Evolutionary conservation across 2,113 vertebrate genomes (phyloP).

Genomic region (Theristicus caerulescens): DNA sequence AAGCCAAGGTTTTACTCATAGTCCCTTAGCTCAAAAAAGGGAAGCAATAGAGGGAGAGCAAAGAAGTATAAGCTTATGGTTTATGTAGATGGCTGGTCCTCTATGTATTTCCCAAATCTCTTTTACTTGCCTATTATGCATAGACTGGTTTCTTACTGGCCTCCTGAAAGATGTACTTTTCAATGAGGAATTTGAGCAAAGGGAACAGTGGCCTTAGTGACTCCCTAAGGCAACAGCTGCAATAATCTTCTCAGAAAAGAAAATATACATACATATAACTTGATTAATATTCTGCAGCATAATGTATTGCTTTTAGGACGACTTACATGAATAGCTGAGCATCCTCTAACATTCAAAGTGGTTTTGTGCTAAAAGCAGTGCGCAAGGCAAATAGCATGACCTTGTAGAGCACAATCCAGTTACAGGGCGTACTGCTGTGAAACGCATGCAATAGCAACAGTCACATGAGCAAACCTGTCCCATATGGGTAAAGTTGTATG

Average conservation of each 20-base stretch:
- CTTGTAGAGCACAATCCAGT: background rate
- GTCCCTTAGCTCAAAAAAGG: background rate
- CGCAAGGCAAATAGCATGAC: background rate
- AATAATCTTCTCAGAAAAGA: constrained; percentile 1
- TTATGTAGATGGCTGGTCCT: background rate
- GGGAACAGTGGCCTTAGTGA: background rate
- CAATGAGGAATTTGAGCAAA: constrained; percentile 6
- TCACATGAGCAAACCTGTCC: background rate
- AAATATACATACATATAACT: background rate
- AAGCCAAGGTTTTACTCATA: background rate
- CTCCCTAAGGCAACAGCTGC: constrained; percentile 1
- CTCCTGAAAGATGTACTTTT: background rate
- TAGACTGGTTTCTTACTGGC: background rate
- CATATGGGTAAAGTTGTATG: background rate
- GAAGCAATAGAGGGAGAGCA: background rate
- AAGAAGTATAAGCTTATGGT: background rate
- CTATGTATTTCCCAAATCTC: background rate
- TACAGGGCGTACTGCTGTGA: background rate
- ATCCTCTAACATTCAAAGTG: background rate
- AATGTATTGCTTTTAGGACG: background rate
- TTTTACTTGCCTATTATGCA: background rate
- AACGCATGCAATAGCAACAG: background rate
- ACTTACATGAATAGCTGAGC: background rate
- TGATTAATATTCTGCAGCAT: background rate
- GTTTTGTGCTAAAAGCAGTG: background rate